Percentiles rank a stretch among this genome's conserved stretches.
Evolutionary conservation across 2,113 vertebrate genomes (phyloP).

Genomic region (Canis aureus): DNA sequence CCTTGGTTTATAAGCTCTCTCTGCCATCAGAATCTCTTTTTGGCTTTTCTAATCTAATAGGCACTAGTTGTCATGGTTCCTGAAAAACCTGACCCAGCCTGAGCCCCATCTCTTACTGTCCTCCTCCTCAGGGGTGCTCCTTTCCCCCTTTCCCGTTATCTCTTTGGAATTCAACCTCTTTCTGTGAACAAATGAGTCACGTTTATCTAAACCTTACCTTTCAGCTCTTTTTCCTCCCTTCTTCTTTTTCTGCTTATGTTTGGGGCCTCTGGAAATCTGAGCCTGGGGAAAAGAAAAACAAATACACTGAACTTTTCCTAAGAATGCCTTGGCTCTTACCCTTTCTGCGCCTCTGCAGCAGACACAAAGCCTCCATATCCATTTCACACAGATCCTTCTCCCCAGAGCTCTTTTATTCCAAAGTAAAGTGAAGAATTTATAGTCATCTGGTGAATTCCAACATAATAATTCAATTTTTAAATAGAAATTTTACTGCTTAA

Average conservation of each 20-base stretch:
- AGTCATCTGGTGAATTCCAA: slow-evolving; percentile 40
- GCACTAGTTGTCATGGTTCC: neutral
- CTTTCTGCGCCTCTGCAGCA: neutral
- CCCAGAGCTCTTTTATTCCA: slow-evolving; percentile 38
- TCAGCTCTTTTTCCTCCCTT: neutral
- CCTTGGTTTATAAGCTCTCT: neutral
- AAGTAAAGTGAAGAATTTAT: slow-evolving; percentile 15
- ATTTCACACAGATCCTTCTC: slow-evolving; percentile 31
- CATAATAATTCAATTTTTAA: slow-evolving; percentile 24
- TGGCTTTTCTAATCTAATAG: neutral
- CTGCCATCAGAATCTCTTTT: neutral
- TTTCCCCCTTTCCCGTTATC: neutral
- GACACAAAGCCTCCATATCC: slow-evolving; percentile 15
- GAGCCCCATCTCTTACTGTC: neutral
- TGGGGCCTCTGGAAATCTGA: slow-evolving; percentile 73
- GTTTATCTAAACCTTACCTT: slow-evolving; percentile 55
- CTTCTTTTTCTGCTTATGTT: slow-evolving; percentile 45
- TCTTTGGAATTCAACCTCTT: slow-evolving; percentile 38
- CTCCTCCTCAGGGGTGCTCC: neutral
- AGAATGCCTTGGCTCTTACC: slow-evolving; percentile 39
- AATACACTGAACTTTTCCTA: slow-evolving; percentile 51
- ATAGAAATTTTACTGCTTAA: neutral
- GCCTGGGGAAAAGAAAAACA: slow-evolving; percentile 64
- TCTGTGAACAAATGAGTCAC: slow-evolving; percentile 58
- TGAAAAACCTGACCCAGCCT: neutral